Evolutionary conservation across 2,113 vertebrate species (phyloP).

Genomic region (Ophthalmolycus amberensis): DNA sequence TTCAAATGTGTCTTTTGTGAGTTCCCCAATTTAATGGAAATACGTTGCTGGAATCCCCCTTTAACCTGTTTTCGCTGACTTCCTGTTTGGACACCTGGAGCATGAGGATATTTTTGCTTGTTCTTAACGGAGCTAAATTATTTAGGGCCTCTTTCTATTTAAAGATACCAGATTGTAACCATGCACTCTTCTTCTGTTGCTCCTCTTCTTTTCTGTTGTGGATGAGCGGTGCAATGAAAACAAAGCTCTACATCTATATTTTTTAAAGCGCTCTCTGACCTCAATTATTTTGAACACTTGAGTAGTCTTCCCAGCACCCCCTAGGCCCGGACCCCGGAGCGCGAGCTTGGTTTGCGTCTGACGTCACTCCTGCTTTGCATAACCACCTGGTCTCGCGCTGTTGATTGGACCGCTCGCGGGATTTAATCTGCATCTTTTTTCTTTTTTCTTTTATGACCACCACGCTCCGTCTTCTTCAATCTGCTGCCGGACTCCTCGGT

Average conservation of each 20-base stretch:
- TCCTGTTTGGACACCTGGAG: neutral
- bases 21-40: neutral
- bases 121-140: neutral
- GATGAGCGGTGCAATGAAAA: neutral
- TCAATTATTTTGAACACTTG: neutral
- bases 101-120: neutral
- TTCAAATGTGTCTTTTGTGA: neutral
- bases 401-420: conserved; percentile 70
- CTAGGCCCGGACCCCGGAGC: neutral
- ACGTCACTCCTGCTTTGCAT: conserved; percentile 73
- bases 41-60: neutral
- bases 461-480: conserved; percentile 43
- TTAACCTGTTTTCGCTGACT: neutral
- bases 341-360: conserved; percentile 17
- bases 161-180: neutral
- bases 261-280: neutral
- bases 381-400: conserved; percentile 39
- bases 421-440: conserved; percentile 49
- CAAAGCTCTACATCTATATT: neutral
- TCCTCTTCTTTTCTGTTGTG: neutral
- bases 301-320: neutral
- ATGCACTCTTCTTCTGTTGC: neutral
- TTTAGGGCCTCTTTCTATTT: neutral
- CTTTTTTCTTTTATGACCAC: neutral
- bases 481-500: conserved; percentile 31